Evolutionary conservation across 2,797 vertebrate genomes (phyloP), one percentile per base, ranked within the genome.

Genomic region (Gallinago solitaria): DNA sequence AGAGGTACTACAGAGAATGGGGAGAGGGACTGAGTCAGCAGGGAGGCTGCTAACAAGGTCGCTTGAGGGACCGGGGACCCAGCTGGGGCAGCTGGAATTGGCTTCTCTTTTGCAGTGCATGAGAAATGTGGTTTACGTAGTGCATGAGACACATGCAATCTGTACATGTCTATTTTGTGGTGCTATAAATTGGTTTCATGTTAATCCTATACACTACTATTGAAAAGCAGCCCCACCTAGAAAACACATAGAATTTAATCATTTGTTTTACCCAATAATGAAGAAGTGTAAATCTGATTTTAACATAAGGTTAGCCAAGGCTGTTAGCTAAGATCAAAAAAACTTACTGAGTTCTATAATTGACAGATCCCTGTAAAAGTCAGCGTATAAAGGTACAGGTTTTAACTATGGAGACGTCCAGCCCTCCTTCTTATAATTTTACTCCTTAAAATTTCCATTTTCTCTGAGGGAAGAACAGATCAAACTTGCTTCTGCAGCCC

Each of bases 91-190:
- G 65, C 67, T 80, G 80, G 56, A 94, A 87, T 35, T 64, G 56
- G 24, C 56, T 87, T 91, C 25, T 79, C 15, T 84, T 67, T 77
- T 57, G 32, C 0, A 0, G 32, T 43, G 33, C 0, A 0, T 47
- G 39, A 85, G 64, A 61, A 94, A 94, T 65, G 16, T 37, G 19
- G 20, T 54, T 92, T 51, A 28, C 20, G 4, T 5, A 15, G 25
- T 12, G 9, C 9, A 41, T 0, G 4, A 86, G 14, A 20, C 47
- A 50, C 27, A 9, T 12, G n/a, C 27, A 80, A 9, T 69, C 35
- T 70, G 14, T 53, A 18, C 0, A 0, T 53, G 20, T 41, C 47
- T 11, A 2, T 85, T 85, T 61, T 83, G 59, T 51, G 23, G 21
- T 51, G 39, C 15, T 54, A 24, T 28, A 32, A 51, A 25, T 4